A percentile compares a stretch with the other conserved stretches of the same genome.
Conservation (phyloP, 2,888 invertebrate genomes). For the Aspidapion aeneum region DNA sequence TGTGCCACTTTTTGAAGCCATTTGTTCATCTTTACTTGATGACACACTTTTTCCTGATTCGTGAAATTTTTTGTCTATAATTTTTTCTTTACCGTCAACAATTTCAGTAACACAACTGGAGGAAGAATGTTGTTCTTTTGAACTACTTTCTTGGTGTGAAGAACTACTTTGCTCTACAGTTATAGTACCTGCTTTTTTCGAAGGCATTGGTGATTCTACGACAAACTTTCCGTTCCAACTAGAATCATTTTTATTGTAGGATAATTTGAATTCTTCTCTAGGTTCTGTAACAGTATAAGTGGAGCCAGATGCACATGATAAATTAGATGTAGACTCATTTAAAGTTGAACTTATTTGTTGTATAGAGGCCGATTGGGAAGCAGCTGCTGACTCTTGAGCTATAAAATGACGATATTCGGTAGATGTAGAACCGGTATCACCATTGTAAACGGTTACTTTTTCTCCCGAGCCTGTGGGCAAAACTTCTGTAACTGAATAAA, state of each 20-base stretch:
- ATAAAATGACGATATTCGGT: conserved; percentile 46
- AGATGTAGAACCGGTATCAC: conserved; percentile 39
- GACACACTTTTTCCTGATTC: conserved; percentile 47
- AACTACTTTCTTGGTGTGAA: conserved; percentile 55
- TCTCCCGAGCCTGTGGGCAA: conserved; percentile 44
- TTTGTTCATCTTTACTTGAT: conserved; percentile 50
- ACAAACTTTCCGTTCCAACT: conserved; percentile 52
- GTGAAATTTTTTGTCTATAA: conserved; percentile 57
- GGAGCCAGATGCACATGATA: conserved; percentile 41
- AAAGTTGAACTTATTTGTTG: conserved; percentile 44
- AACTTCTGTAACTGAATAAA: conserved; percentile 44
- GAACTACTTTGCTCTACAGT: conserved; percentile 38
- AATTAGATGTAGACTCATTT: conserved; percentile 42
- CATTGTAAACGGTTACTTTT: conserved; percentile 44
- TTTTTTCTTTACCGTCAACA: conserved; percentile 61
- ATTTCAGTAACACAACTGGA: conserved; percentile 64
- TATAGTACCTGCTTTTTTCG: conserved; percentile 24
- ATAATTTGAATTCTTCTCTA: conserved; percentile 42
- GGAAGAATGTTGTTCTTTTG: conserved; percentile 57
- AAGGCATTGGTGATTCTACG: conserved; percentile 41
- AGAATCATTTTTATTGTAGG: conserved; percentile 47
- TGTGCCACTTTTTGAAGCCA: conserved; percentile 55
- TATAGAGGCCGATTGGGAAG: conserved; percentile 37
- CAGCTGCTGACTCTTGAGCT: conserved; percentile 34
- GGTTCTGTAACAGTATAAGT: conserved; percentile 48